Base-by-base conservation (phyloP, 1,140 invertebrate genomes). In the Drosophila leontia region DNA sequence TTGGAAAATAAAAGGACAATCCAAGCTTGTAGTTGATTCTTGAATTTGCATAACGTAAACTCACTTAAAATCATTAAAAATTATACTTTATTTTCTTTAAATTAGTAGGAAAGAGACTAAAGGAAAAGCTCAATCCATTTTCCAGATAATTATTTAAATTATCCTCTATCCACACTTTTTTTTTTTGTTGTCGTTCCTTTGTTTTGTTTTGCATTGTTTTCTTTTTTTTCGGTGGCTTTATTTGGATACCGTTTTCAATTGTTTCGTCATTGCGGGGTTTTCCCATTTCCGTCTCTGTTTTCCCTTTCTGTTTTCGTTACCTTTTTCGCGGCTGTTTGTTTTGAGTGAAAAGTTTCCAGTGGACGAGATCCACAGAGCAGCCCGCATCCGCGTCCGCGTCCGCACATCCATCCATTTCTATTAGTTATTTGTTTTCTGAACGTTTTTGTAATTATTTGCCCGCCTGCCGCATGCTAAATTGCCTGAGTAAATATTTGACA, bases 381-480 rank as follows among this genome's bases (percentile, higher is more conserved):
- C 34, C 34, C 3, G 23, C 44, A 17, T 45, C 34, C 3, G n/a
- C 44, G 13, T 45, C 34, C 3, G n/a, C 44, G 13, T 45, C 72
- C 35, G 57, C 63, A 61, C 55, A 37, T 75, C 65, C 76, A 79
- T 82, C 55, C 77, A 79, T 82, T 84, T 79, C 85, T 82, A 88
- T 90, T 88, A 88, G 84, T 84, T 88, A 85, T 90, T 90, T 90
- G 75, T 91, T 91, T 91, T 91, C 82, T 58, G 78, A 80, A 85
- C 81, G 82, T 91, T 91, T 90, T 90, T 91, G 85, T 85, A 90
- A 91, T 90, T 90, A 90, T 90, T 90, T 90, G 86, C 86, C 57
- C 78, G 76, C 79, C 82, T 71, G 85, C 86, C 86, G 86, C 86
- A 90, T 82, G 86, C 85, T 91, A 90, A 90, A 90, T 90, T 90